Evolutionary conservation across 2,113 vertebrate species (phyloP).

Genomic region (Microcebus tavaratra): DNA sequence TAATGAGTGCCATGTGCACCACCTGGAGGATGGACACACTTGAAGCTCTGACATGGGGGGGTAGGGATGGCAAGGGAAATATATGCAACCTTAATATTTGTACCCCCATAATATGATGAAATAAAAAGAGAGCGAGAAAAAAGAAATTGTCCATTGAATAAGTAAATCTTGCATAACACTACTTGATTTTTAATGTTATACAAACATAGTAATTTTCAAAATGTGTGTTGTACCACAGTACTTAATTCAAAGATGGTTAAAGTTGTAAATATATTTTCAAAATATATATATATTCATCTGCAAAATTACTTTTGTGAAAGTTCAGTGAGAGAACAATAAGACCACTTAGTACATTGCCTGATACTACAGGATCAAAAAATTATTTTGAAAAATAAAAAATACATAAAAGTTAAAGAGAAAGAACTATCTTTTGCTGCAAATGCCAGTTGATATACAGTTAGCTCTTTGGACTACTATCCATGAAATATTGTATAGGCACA

Average conservation of each 20-base stretch:
- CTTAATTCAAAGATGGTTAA: neutral
- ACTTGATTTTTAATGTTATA: neutral
- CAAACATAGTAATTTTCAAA: neutral
- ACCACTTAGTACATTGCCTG: neutral
- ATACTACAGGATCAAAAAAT: neutral
- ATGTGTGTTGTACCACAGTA: neutral
- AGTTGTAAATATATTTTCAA: neutral
- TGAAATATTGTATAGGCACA: neutral
- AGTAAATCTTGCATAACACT: neutral
- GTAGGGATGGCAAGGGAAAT: too few species aligned
- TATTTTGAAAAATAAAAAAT: neutral
- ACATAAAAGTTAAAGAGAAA: neutral
- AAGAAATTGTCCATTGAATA: neutral
- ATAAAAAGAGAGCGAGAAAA: too few species aligned
- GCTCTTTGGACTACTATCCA: neutral
- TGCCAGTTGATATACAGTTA: neutral
- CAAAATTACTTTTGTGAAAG: neutral
- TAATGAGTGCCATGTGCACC: too few species aligned
- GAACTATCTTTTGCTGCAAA: neutral
- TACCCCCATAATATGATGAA: too few species aligned
- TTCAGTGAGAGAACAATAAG: neutral
- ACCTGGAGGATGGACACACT: too few species aligned
- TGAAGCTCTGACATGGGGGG: too few species aligned
- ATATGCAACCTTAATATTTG: too few species aligned
- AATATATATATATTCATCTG: neutral